Evolutionary conservation across 2,888 invertebrate species (phyloP).

Genomic region (Phortica magna): DNA sequence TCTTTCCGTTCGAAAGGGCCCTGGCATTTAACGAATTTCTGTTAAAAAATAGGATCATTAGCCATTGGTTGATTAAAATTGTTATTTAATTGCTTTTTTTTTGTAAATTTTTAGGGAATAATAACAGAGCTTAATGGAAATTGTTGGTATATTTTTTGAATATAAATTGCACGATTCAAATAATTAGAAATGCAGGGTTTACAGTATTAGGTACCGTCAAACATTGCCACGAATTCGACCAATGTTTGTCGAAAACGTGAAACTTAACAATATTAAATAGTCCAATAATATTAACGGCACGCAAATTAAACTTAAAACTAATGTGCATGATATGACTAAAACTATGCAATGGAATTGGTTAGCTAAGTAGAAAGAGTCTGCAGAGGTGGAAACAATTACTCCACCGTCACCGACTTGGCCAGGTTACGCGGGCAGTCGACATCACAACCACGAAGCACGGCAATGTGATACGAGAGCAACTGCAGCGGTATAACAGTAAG

Average conservation of each 20-base stretch:
- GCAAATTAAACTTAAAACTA: constrained; percentile 17
- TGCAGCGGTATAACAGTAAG: constrained; percentile 99
- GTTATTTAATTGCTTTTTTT: too few relatives aligned
- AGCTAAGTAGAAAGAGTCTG: not conserved
- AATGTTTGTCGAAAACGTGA: too few relatives aligned
- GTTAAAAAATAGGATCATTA: too few relatives aligned
- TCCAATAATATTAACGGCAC: not conserved
- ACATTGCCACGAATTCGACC: too few relatives aligned
- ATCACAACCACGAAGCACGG: constrained; percentile 95
- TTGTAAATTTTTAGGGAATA: too few relatives aligned
- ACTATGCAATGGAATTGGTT: constrained; percentile 11
- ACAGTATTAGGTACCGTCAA: not conserved
- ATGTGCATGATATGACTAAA: constrained; percentile 9
- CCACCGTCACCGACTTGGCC: constrained; percentile 98
- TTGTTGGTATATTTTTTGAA: not conserved
- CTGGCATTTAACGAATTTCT: too few relatives aligned
- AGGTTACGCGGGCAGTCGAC: constrained; percentile 98
- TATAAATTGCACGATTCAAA: not conserved
- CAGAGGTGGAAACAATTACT: constrained; percentile 79
- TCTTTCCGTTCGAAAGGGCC: too few relatives aligned
- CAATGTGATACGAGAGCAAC: constrained; percentile 97
- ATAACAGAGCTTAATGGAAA: not conserved
- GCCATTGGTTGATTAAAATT: too few relatives aligned
- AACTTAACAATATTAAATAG: too few relatives aligned
- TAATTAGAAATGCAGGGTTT: not conserved